Conservation (phyloP, 2,113 vertebrate genomes). For the Camelus bactrianus region DNA sequence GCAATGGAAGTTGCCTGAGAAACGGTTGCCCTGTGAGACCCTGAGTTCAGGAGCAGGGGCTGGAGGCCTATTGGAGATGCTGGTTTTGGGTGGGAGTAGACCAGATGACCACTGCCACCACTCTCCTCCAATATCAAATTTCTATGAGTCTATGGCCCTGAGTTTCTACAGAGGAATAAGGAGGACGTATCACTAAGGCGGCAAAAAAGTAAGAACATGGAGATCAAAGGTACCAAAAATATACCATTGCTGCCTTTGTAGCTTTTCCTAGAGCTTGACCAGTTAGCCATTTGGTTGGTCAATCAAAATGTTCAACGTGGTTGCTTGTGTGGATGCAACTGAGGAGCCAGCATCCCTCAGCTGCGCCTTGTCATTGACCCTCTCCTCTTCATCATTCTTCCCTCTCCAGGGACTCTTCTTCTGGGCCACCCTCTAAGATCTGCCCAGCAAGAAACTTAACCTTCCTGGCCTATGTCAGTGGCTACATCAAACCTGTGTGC, state of each 20-base stretch:
- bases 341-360: background rate
- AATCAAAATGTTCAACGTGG: background rate
- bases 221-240: background rate
- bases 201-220: background rate
- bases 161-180: background rate
- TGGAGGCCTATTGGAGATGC: background rate
- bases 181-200: background rate
- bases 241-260: background rate
- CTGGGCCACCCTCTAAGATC: background rate
- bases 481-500: background rate
- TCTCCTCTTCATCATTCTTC: background rate
- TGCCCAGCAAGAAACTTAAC: background rate
- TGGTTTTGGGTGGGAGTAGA: background rate
- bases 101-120: background rate
- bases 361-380: too few relatives aligned
- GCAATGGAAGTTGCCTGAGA: background rate
- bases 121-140: background rate
- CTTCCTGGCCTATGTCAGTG: background rate
- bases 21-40: background rate
- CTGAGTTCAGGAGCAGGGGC: background rate
- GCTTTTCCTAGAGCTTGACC: conserved; percentile 9
- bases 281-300: background rate
- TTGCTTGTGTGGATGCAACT: background rate
- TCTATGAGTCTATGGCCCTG: background rate
- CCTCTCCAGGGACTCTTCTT: background rate